Percentiles rank a stretch among this genome's conserved stretches.
Conservation (phyloP, 2,113 vertebrate genomes). For the Psittacara wagleri region DNA sequence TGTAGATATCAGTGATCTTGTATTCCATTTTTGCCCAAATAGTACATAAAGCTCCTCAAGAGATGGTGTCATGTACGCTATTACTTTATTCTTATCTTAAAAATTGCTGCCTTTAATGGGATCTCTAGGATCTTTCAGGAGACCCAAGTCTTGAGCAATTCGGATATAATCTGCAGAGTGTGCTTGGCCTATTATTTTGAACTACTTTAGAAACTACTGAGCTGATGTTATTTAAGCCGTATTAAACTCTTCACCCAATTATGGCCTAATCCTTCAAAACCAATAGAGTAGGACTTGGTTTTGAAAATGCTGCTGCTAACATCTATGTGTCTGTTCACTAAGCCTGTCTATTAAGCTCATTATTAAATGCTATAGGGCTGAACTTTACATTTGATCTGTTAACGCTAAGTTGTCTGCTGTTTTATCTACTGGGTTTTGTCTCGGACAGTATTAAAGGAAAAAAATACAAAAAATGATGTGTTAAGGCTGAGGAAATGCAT, state of each 20-base stretch:
- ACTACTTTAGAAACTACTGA: neutral
- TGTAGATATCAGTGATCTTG: neutral
- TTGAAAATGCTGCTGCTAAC: neutral
- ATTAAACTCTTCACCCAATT: constrained; percentile 30
- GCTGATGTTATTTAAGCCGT: neutral
- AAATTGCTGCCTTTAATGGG: neutral
- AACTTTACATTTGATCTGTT: neutral
- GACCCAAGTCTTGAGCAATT: neutral
- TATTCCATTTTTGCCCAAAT: neutral
- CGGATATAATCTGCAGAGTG: neutral
- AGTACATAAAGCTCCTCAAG: neutral
- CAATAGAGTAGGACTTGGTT: neutral
- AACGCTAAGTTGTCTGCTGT: neutral
- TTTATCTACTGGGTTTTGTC: neutral
- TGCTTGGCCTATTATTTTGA: constrained; percentile 12
- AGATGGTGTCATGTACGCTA: neutral
- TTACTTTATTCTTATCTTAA: constrained; percentile 15
- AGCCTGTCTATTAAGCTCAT: neutral
- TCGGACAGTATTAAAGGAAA: neutral
- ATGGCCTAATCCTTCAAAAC: constrained; percentile 9
- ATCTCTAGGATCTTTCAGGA: neutral
- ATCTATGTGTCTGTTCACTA: neutral
- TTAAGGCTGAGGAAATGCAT: neutral
- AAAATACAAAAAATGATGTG: neutral
- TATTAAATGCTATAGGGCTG: neutral